phyloP scores from a whole-genome alignment of 2,888 invertebrate species.

The Troilus luridus region DNA sequence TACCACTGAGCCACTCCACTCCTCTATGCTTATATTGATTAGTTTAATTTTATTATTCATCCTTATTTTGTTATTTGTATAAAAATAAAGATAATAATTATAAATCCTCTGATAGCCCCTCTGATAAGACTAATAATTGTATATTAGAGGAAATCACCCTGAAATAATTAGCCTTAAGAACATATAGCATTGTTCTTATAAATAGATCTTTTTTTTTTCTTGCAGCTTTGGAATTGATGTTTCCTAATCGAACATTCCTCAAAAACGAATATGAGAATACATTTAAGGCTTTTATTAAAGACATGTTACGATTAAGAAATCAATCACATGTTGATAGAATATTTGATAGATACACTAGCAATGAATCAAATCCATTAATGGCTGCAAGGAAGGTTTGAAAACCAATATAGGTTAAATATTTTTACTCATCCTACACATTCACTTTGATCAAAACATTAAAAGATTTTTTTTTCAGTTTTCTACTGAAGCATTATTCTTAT shows the following conservation, averaged over 20 bases:
- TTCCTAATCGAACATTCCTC: neutral
- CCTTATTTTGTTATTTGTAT: neutral
- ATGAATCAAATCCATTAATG: constrained; percentile 5
- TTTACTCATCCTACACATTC: neutral
- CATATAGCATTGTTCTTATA: too few relatives aligned
- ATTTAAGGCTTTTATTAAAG: constrained; percentile 20
- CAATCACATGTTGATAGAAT: neutral
- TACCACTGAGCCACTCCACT: too few relatives aligned
- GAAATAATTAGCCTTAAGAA: neutral
- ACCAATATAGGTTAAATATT: neutral
- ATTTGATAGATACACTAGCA: neutral
- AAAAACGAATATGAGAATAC: neutral
- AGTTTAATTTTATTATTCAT: neutral
- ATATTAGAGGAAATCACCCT: neutral
- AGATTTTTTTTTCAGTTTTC: constrained; percentile 42
- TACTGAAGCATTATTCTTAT: constrained; percentile 35
- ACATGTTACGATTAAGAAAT: neutral
- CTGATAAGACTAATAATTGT: too few relatives aligned
- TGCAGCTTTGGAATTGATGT: neutral
- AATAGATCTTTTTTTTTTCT: neutral
- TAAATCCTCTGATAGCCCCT: too few relatives aligned
- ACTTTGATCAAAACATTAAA: neutral
- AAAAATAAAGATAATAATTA: neutral
- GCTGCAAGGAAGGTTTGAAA: constrained; percentile 26
- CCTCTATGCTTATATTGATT: too few relatives aligned